Conservation (phyloP, 1,140 invertebrate genomes). For the Drosophila oshimai region DNA sequence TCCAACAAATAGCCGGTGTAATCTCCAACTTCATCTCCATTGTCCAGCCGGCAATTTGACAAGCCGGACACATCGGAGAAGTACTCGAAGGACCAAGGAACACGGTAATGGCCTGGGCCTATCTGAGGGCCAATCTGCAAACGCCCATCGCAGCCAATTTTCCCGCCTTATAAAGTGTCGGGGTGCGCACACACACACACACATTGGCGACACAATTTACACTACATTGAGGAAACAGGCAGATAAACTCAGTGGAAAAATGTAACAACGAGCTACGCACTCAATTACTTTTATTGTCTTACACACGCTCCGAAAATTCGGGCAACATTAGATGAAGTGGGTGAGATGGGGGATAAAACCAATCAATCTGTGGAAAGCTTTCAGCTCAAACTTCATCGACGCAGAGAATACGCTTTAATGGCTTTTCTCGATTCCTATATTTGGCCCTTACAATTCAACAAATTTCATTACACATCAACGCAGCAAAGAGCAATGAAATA, state of each 20-base stretch:
- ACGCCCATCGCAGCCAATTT: conserved; percentile 57
- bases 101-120: conserved; percentile 73
- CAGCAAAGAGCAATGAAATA: conserved; percentile 34
- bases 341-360: background rate
- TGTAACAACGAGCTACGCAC: conserved; percentile 59
- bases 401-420: conserved; percentile 69
- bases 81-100: conserved; percentile 15
- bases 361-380: conserved; percentile 75
- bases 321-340: conserved; percentile 46
- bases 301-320: conserved; percentile 72
- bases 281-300: conserved; percentile 80
- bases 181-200: conserved; percentile 1
- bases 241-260: conserved; percentile 26
- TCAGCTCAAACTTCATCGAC: conserved; percentile 56
- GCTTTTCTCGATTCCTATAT: conserved; percentile 45
- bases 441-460: conserved; percentile 61
- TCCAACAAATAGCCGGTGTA: conserved; percentile 29
- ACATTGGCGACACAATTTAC: conserved; percentile 68
- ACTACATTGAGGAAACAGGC: conserved; percentile 69
- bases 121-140: conserved; percentile 62
- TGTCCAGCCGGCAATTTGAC: conserved; percentile 32
- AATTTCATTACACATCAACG: conserved; percentile 73
- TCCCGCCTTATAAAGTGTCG: conserved; percentile 30
- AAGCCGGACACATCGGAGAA: conserved; percentile 5
- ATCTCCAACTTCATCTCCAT: conserved; percentile 26